phyloP scores from a whole-genome alignment of 2,888 invertebrate species.

The Cephus sareptanus region DNA sequence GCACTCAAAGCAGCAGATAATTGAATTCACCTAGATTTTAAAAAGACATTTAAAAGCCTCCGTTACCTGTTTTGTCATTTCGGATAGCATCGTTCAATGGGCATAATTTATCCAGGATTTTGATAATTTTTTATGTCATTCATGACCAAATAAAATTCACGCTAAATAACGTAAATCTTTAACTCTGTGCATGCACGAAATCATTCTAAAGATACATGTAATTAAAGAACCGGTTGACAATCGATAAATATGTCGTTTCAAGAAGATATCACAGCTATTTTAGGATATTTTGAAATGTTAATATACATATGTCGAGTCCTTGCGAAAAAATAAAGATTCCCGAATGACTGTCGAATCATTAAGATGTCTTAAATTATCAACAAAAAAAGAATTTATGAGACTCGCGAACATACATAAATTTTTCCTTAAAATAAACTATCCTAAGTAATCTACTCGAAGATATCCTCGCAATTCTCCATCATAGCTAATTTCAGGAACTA shows the following conservation, averaged over 20 bases:
- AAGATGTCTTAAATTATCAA: background rate
- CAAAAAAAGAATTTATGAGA: background rate
- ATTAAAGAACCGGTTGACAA: background rate
- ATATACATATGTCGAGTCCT: background rate
- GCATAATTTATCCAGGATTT: background rate
- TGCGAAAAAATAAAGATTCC: background rate
- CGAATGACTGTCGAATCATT: background rate
- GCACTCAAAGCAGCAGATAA: background rate
- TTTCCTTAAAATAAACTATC: background rate
- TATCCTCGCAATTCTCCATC: background rate
- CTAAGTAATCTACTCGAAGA: background rate
- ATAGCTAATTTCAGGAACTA: background rate
- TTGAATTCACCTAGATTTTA: background rate
- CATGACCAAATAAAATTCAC: background rate
- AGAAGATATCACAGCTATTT: background rate
- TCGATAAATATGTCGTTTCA: background rate
- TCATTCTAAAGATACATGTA: background rate
- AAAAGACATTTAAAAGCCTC: background rate
- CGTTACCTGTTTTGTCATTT: background rate
- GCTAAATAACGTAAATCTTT: background rate
- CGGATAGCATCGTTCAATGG: background rate
- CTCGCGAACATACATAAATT: background rate
- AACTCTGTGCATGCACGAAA: background rate
- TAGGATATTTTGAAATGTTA: background rate
- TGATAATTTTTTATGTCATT: background rate